Conservation (phyloP, 2,113 vertebrate species). For the Chloropsis cyanopogon region DNA sequence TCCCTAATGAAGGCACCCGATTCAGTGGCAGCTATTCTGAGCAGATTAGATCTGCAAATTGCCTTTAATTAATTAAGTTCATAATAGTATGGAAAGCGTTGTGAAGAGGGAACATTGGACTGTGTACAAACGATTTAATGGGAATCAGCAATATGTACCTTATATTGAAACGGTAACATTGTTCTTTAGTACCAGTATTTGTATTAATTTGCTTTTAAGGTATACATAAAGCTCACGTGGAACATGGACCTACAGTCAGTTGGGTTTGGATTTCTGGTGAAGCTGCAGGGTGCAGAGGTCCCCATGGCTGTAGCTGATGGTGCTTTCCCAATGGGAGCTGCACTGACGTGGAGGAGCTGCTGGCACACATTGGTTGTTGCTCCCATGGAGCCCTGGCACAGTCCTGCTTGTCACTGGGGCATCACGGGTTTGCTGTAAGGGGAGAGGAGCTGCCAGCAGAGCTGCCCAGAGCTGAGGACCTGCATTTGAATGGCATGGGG, state of each 20-base stretch:
- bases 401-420: neutral
- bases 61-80: conserved; percentile 7
- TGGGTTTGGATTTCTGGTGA: neutral
- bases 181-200: neutral
- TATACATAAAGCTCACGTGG: neutral
- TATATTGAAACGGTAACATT: neutral
- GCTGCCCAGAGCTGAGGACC: neutral
- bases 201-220: neutral
- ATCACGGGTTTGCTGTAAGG: neutral
- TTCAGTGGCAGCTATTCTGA: neutral
- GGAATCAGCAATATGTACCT: neutral
- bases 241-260: neutral
- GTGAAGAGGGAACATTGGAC: neutral
- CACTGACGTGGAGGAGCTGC: neutral
- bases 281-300: neutral
- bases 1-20: neutral
- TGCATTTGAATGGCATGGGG: neutral
- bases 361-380: neutral
- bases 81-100: neutral
- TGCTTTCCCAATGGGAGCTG: neutral
- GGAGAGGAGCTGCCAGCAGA: neutral
- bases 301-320: neutral
- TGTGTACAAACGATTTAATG: neutral
- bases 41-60: conserved; percentile 4
- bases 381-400: rapidly evolving